Base-by-base conservation (phyloP, 2,113 vertebrate species). In the Brachypodius melanocephalos region DNA sequence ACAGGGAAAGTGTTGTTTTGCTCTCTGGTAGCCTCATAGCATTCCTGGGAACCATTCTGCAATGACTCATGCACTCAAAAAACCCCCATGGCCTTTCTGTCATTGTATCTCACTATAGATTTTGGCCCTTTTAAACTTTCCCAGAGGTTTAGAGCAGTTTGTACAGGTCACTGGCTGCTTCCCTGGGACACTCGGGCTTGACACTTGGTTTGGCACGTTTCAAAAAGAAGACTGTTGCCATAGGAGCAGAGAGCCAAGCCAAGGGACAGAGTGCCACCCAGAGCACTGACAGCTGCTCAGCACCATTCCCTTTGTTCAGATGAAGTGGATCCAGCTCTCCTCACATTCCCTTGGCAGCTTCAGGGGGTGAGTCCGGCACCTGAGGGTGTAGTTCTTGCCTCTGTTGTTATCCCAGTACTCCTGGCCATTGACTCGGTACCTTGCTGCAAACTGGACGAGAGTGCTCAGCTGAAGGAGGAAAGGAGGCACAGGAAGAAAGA, bases 361-460 rank as follows among this genome's bases (percentile, higher is more conserved):
- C 62, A 99, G 97, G 28, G 98, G 98, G 76, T 99, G 99, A 88
- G 96, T 97, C 93, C 98, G 97, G 89, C 98, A 99, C 1, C 97
- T 98, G 38, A 99, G 98, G 77, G 97, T 98, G 97, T 99, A 99
- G 97, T 99, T 98, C 5, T 80, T 94, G 36, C 98, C 98, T 2
- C 95, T 90, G 89, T 99, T 99, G 97, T 99, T 99, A 97, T 99
- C 99, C 99, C 99, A 99, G 55, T 98, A 98, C 72, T 98, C 98
- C 10, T 61, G 81, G 34, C 98, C 98, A 0, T 93, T 97, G 55
- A 98, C 99, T 7, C 26, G 96, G 91, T 99, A 99, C 85, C 98
- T 97, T 74, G 99, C 94, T 12, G 99, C 99, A 62, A 99, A 99
- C 93, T 99, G 98, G 79, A 99, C 94, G 1, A 95, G 83, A 10